Evolutionary conservation across 2,797 vertebrate genomes (phyloP).

Genomic region (Geotria australis): DNA sequence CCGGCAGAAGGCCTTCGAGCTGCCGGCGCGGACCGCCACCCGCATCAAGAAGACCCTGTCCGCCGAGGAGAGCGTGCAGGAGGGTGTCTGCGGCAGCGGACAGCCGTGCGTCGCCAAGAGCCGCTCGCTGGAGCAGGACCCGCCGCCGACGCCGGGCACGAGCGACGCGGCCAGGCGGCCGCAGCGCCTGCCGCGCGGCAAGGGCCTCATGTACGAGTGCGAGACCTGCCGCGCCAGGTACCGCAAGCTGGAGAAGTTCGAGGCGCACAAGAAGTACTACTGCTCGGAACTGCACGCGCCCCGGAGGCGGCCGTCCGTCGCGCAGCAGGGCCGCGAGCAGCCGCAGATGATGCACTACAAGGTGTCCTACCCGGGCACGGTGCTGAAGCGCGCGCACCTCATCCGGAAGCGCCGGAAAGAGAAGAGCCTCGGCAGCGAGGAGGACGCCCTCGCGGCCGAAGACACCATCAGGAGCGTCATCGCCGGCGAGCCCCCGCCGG

Average conservation of each 20-base stretch:
- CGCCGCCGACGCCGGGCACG: constrained; percentile 13
- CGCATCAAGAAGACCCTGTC: constrained; percentile 12
- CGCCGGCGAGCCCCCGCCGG: too few species aligned
- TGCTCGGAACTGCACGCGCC: constrained; percentile 32
- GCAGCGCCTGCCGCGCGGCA: constrained; percentile 16
- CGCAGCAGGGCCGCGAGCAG: constrained; percentile 15
- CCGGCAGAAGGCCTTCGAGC: constrained; percentile 39
- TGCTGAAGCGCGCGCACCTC: constrained; percentile 32
- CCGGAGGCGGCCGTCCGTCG: constrained; percentile 10
- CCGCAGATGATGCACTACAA: constrained; percentile 80
- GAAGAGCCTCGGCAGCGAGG: constrained; percentile 59
- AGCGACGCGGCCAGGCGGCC: constrained; percentile 29
- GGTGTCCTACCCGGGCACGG: constrained; percentile 19
- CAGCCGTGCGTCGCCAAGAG: constrained; percentile 37
- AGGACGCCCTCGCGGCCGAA: constrained; percentile 27
- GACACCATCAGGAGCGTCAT: not conserved
- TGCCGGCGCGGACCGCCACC: constrained; percentile 15
- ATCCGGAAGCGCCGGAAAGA: constrained; percentile 78
- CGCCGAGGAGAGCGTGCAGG: constrained; percentile 5
- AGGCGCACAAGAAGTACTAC: constrained; percentile 40
- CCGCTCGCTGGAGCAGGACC: constrained; percentile 22
- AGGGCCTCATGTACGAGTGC: constrained; percentile 41
- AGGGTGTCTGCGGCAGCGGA: constrained; percentile 11
- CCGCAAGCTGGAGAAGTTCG: constrained; percentile 37
- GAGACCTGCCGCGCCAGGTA: constrained; percentile 39